Evolutionary conservation across 2,797 vertebrate species (phyloP).

Genomic region (Todus mexicanus): DNA sequence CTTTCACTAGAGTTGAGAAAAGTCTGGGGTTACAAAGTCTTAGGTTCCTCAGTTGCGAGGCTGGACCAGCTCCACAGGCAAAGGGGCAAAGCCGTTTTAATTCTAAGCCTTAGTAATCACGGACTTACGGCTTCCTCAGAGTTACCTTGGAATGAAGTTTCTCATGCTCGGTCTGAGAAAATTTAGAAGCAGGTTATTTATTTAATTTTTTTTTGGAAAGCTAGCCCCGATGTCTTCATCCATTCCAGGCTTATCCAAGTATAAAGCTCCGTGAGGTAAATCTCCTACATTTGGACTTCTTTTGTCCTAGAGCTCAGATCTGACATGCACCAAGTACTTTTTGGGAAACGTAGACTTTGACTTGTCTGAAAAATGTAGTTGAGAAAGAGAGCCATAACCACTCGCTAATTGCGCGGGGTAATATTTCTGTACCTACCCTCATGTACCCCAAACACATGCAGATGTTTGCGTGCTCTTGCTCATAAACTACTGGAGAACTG

Average conservation of each 20-base stretch:
- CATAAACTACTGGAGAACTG: conserved; percentile 54
- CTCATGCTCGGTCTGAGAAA: background rate
- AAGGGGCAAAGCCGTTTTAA: background rate
- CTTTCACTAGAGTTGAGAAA: conserved; percentile 38
- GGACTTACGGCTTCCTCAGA: background rate
- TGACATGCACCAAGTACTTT: background rate
- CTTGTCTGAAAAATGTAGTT: conserved; percentile 31
- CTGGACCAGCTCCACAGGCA: background rate
- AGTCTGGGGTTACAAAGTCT: conserved; percentile 15
- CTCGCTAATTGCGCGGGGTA: conserved; percentile 22
- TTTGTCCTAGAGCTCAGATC: background rate
- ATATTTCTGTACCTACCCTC: conserved; percentile 54
- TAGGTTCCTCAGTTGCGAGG: conserved; percentile 10
- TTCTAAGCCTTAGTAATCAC: background rate
- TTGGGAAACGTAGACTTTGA: background rate
- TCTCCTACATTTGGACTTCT: background rate
- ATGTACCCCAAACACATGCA: conserved; percentile 45
- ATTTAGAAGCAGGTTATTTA: background rate
- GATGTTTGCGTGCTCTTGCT: conserved; percentile 60
- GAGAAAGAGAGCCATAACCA: conserved; percentile 46
- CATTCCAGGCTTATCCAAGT: background rate
- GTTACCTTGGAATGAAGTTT: background rate
- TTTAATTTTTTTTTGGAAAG: background rate
- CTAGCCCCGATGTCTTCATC: accelerated
- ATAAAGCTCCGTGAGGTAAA: background rate